A percentile compares a stretch with the other conserved stretches of the same genome.
These are phyloP conservation scores for Haliclystus octoradiatus DNA, from an alignment of 30 jellyfish, hydroid and myxozoan species.

Conservation along the genomic window DNA sequence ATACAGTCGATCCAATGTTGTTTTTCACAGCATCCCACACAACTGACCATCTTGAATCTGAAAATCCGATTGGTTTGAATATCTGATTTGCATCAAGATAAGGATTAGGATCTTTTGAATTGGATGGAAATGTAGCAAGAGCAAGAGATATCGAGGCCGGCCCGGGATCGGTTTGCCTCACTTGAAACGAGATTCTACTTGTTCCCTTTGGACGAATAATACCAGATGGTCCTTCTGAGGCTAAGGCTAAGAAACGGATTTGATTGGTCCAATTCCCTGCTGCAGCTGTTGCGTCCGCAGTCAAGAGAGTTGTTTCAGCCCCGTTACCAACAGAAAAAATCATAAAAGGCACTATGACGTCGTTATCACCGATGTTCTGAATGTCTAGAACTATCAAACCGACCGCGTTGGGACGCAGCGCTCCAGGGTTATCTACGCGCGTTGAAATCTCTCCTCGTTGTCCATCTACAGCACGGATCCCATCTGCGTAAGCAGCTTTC, in stretches of 20 bases:
- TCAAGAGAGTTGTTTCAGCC: not conserved
- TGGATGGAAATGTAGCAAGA: not conserved
- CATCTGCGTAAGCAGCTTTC: not conserved
- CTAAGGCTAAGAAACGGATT: not conserved
- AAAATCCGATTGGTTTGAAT: conserved; percentile 6
- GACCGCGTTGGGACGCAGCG: conserved; percentile 8
- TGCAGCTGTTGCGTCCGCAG: not conserved
- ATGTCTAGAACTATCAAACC: conserved; percentile 1
- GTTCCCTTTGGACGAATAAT: conserved; percentile 3
- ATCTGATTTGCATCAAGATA: not conserved
- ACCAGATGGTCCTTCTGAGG: conserved; percentile 29
- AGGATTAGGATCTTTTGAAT: conserved; percentile 5
- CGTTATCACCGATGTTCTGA: conserved; percentile 23
- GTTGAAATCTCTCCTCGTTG: conserved; percentile 7
- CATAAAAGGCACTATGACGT: conserved; percentile 5
- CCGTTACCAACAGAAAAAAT: conserved; percentile 3
- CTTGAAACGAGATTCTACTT: not conserved
- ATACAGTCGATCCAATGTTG: conserved; percentile 3
- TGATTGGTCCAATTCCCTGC: not conserved
- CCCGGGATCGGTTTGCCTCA: not conserved
- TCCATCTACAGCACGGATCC: not conserved
- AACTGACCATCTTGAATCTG: conserved; percentile 16
- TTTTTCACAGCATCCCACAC: conserved; percentile 10
- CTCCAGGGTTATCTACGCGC: conserved; percentile 11
- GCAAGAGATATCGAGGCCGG: not conserved